Conservation (phyloP, 1,140 invertebrate genomes). For the Monochamus saltuarius region DNA sequence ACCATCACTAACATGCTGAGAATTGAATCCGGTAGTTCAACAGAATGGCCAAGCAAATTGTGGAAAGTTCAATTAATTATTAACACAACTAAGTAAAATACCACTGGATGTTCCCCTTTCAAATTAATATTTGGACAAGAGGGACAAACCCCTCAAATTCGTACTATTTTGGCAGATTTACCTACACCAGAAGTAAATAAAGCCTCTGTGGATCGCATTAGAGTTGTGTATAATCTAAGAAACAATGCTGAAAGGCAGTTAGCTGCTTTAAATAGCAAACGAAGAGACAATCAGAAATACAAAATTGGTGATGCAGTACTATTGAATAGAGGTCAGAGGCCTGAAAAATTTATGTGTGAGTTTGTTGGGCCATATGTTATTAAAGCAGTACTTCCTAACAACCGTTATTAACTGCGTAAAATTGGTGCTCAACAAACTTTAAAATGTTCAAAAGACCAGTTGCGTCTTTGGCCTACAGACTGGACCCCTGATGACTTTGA, state of each 20-base stretch:
- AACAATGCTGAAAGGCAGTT: conserved; percentile 6
- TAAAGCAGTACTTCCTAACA: not conserved
- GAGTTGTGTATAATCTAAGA: not conserved
- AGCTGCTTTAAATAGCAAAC: conserved; percentile 6
- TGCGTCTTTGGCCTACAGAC: conserved; percentile 3
- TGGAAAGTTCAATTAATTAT: no score
- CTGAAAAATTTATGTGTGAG: not conserved
- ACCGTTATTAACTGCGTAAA: conserved; percentile 12
- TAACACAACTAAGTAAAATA: not conserved
- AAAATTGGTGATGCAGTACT: conserved; percentile 8
- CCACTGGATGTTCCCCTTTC: not conserved
- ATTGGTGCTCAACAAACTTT: conserved; percentile 28
- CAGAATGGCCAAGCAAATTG: no score
- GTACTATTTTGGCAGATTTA: not conserved
- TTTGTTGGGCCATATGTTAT: conserved; percentile 7
- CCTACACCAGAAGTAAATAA: not conserved
- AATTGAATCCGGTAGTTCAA: no score
- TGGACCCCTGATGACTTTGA: conserved; percentile 20
- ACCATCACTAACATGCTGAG: no score
- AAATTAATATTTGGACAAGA: conserved; percentile 14
- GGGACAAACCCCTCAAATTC: not conserved
- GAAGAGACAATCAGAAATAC: conserved; percentile 5
- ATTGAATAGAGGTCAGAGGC: not conserved
- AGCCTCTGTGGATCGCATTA: not conserved
- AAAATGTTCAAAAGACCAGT: conserved; percentile 11